Evolutionary conservation across 2,888 invertebrate genomes (phyloP).

Genomic region (Lasioglossum vierecki): DNA sequence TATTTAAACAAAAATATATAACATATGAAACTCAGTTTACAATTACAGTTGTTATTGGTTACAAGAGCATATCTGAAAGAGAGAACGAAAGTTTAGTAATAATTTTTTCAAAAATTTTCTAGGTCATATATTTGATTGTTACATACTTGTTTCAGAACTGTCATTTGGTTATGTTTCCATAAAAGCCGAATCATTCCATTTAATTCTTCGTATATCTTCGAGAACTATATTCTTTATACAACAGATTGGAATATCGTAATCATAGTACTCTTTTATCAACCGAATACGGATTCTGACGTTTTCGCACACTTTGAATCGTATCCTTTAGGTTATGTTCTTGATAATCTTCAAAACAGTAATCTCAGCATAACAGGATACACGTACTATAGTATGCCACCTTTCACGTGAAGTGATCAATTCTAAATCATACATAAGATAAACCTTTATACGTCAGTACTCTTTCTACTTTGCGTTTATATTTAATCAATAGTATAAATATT

Average conservation of each 20-base stretch:
- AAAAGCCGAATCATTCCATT: conserved; percentile 8
- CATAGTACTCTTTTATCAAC: conserved; percentile 1
- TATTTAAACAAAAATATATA: conserved; percentile 12
- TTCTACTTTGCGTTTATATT: conserved; percentile 11
- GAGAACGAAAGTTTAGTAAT: not conserved
- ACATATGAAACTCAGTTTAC: conserved; percentile 35
- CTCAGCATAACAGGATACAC: conserved; percentile 51
- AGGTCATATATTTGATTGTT: conserved; percentile 6
- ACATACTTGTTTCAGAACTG: conserved; percentile 60
- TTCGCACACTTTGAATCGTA: conserved; percentile 25
- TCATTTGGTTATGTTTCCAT: conserved; percentile 64
- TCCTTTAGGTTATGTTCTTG: conserved; percentile 59
- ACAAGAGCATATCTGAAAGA: conserved; percentile 38
- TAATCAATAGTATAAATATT: conserved; percentile 10
- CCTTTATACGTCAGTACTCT: conserved; percentile 13
- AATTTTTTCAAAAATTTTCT: conserved; percentile 12
- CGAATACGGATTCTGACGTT: conserved; percentile 11
- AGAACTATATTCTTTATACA: not conserved
- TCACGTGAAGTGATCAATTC: conserved; percentile 37
- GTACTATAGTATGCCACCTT: conserved; percentile 30
- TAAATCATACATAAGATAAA: conserved; percentile 41
- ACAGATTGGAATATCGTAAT: conserved; percentile 18
- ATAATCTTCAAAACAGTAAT: conserved; percentile 58
- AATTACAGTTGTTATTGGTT: conserved; percentile 26
- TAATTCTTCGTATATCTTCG: conserved; percentile 8